These are phyloP conservation scores for Fundulus diaphanus DNA, from an alignment of 2,797 vertebrate species.

Conservation along the genomic window DNA sequence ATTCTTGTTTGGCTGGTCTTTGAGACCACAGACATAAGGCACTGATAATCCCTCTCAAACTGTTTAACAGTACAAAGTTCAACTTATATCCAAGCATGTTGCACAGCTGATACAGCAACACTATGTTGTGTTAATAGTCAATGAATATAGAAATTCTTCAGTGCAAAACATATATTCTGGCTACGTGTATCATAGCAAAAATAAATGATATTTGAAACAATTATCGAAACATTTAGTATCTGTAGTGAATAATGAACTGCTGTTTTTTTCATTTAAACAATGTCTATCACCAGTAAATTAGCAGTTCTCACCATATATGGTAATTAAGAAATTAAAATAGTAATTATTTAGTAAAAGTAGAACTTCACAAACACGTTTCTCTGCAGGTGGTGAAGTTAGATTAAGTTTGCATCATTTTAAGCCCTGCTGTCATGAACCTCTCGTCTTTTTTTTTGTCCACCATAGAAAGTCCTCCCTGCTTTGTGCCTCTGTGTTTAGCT, in stretches of 20 bases:
- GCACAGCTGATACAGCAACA: background rate
- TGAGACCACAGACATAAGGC: slow-evolving; percentile 4
- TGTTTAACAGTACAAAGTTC: slow-evolving; percentile 15
- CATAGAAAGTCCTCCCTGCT: background rate
- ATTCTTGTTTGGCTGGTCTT: slow-evolving; percentile 17
- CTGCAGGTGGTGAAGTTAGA: background rate
- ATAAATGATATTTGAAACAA: background rate
- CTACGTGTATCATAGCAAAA: background rate
- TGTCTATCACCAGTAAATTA: background rate
- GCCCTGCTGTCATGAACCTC: background rate
- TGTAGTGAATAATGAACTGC: background rate
- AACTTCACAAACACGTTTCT: background rate
- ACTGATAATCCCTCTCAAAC: slow-evolving; percentile 1
- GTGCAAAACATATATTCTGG: background rate
- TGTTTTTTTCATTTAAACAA: background rate
- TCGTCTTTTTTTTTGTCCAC: background rate
- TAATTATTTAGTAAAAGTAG: background rate
- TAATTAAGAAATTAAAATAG: background rate
- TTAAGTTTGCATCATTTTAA: too few relatives aligned
- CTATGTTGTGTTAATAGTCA: background rate
- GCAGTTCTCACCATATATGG: background rate
- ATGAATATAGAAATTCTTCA: background rate
- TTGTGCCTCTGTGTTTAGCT: background rate
- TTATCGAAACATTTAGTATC: background rate
- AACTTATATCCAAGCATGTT: slow-evolving; percentile 13